Percentiles rank a stretch among this genome's conserved stretches.
Evolutionary conservation across 2,113 vertebrate species (phyloP).

Genomic region (Rhinolophus sinicus): DNA sequence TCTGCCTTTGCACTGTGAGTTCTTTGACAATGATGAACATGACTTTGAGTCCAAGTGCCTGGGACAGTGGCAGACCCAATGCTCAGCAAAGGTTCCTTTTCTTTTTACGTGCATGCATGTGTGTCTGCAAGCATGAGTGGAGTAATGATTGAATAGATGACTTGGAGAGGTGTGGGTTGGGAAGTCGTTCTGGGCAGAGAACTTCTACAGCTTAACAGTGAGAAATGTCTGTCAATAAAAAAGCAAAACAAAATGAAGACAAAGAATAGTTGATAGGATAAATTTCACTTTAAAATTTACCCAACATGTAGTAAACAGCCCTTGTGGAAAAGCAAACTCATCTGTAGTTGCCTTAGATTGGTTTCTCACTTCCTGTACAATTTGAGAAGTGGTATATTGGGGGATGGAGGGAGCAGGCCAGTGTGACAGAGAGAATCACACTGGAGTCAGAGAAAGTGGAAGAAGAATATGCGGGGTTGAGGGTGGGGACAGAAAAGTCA

Average conservation of each 20-base stretch:
- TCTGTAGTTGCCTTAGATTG: background rate
- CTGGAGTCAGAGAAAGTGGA: background rate
- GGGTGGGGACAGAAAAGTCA: background rate
- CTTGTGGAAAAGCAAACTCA: background rate
- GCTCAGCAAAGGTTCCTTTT: background rate
- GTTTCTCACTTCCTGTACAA: background rate
- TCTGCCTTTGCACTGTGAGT: background rate
- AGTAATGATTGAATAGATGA: background rate
- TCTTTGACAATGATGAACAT: background rate
- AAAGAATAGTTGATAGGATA: background rate
- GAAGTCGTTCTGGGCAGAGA: background rate
- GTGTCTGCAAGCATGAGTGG: background rate
- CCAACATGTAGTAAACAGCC: background rate
- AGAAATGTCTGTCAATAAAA: background rate
- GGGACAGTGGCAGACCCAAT: background rate
- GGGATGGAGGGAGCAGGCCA: background rate
- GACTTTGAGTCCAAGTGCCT: background rate
- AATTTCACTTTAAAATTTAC: background rate
- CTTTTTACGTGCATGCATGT: background rate
- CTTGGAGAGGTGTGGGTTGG: background rate
- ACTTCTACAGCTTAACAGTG: background rate
- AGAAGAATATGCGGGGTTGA: background rate
- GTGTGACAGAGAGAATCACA: background rate
- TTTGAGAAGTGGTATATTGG: background rate
- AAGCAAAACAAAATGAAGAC: background rate